Base-by-base conservation (phyloP, 2,888 invertebrate genomes). In the Rhingia rostrata region DNA sequence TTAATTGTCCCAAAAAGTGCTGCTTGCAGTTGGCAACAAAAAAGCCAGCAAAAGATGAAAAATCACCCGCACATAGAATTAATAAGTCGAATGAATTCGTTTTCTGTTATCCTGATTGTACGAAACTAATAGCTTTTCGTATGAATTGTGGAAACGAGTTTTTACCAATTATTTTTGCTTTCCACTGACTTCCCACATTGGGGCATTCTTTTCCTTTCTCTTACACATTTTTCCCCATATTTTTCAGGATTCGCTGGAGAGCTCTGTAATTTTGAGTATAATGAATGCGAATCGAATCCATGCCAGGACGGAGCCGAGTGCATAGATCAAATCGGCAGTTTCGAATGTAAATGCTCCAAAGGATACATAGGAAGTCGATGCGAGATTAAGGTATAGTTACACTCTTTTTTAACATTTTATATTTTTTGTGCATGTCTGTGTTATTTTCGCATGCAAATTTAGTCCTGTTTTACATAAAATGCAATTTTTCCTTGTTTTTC, bases 211-310 rank as follows among this genome's bases (percentile, higher is more conserved):
- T 60, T 6, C 35, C 47, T 32, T 32, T 41, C 33, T 43, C 32
- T 45, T 35, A 22, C 22, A 22, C 22, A 22, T 39, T 47, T 49
- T 32, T 61, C 32, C 12, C 41, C 22, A 22, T 22, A 2, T 37
- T 35, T 63, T 88, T 7, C 89, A 94, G 95, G 95, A 39, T 95
- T 94, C 90, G 95, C 95, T 3, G 95, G 96, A 14, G 94, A 94
- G 83, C 94, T 93, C 86, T 96, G 96, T 89, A 95, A 95, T 89
- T 92, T 94, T 89, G 95, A 95, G 89, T 95, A 95, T 92, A 94
- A 95, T 90, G 95, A 95, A 91, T 96, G 96, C 89, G 94, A 94
- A 90, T 95, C 95, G 86, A 94, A 94, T 78, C 95, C 95, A 51
- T 96, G 95, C 90, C 92, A 93, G 74, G 95, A 95, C 90, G 94